Conservation (phyloP, 2,888 invertebrate genomes). For the Diabrotica balteata region DNA sequence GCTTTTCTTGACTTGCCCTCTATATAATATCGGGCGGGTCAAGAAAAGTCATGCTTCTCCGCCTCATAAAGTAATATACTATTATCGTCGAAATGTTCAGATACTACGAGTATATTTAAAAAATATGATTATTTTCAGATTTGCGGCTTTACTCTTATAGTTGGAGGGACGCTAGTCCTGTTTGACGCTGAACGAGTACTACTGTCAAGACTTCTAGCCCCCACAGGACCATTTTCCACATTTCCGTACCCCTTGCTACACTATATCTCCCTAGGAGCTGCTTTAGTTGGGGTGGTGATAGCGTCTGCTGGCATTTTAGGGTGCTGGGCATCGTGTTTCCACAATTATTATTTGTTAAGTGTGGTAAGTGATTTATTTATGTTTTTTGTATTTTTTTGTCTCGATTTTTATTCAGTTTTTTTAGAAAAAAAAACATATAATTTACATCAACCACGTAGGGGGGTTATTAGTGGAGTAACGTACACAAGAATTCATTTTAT, state of each 20-base stretch:
- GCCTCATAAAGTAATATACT: too few species aligned
- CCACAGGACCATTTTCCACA: constrained; percentile 64
- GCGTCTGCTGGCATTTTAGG: constrained; percentile 76
- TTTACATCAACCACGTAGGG: too few species aligned
- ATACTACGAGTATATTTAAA: not conserved
- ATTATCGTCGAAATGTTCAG: too few species aligned
- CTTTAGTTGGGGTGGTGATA: constrained; percentile 73
- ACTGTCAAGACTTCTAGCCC: constrained; percentile 74
- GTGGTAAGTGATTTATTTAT: constrained; percentile 62
- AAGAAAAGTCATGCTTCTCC: too few species aligned
- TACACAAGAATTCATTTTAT: too few species aligned
- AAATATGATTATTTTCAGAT: constrained; percentile 62
- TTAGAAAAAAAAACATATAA: too few species aligned
- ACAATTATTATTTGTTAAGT: constrained; percentile 76
- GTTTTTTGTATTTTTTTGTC: not conserved
- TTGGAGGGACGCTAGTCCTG: constrained; percentile 75
- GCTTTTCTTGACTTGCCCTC: too few species aligned
- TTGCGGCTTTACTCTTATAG: constrained; percentile 75
- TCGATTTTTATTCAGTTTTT: too few species aligned
- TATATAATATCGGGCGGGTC: too few species aligned
- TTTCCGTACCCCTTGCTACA: constrained; percentile 78
- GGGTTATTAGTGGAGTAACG: too few species aligned
- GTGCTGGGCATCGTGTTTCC: constrained; percentile 82
- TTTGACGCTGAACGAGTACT: constrained; percentile 76
- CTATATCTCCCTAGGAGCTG: constrained; percentile 75